Evolutionary conservation across 2,113 vertebrate genomes (phyloP).

Genomic region (Rhynchomys soricoides): DNA sequence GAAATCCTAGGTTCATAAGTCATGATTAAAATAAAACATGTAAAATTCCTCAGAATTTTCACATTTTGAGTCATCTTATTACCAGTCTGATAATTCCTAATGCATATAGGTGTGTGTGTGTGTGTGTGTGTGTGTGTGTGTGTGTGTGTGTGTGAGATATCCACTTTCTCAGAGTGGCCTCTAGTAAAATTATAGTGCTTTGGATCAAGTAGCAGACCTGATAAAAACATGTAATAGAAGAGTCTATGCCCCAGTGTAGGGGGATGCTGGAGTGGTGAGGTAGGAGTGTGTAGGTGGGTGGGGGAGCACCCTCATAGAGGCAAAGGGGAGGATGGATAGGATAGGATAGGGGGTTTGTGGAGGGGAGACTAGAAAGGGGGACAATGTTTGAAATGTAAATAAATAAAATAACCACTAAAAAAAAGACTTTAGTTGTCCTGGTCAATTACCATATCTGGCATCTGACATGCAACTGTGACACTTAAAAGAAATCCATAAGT

Average conservation of each 20-base stretch:
- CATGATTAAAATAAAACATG: neutral
- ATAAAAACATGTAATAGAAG: neutral
- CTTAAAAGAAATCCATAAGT: neutral
- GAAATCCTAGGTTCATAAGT: neutral
- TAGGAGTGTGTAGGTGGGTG: no score
- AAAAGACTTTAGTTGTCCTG: neutral
- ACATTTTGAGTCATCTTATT: neutral
- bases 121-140: neutral
- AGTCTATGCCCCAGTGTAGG: neutral
- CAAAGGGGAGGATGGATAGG: no score
- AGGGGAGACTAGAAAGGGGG: no score
- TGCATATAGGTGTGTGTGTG: neutral
- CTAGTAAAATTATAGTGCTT: neutral
- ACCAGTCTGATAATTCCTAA: neutral
- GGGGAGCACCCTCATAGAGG: no score
- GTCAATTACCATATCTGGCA: neutral
- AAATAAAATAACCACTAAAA: neutral
- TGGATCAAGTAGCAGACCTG: slow-evolving; percentile 2
- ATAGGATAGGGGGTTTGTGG: no score
- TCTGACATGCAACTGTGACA: slow-evolving; percentile 7
- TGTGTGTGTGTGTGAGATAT: neutral
- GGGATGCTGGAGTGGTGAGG: no score
- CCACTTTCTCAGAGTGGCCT: neutral
- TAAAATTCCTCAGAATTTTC: slow-evolving; percentile 48
- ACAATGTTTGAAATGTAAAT: no score